These are phyloP conservation scores for Calameuta filiformis DNA, from an alignment of 2,888 invertebrate species.

Conservation along the genomic window DNA sequence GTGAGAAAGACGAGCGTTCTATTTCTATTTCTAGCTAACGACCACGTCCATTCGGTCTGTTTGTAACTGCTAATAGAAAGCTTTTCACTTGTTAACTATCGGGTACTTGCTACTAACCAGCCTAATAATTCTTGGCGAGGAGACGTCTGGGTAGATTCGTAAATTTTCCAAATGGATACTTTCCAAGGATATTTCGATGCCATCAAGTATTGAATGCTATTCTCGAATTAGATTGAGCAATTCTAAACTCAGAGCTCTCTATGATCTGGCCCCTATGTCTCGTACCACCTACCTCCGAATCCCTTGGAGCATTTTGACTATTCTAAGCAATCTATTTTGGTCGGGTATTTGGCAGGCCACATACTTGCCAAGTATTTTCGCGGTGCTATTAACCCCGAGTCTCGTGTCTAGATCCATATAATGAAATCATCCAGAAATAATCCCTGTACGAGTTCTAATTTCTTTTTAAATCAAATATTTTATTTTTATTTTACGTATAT, in stretches of 20 bases:
- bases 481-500: not conserved
- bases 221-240: not conserved
- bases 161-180: not conserved
- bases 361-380: conserved; percentile 51
- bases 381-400: conserved; percentile 52
- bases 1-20: conserved; percentile 54
- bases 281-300: not conserved
- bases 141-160: not conserved
- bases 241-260: not conserved
- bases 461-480: not conserved
- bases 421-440: not conserved
- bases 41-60: conserved; percentile 55
- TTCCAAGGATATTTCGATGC: not conserved
- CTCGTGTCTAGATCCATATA: not conserved
- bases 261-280: not conserved
- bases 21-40: conserved; percentile 55
- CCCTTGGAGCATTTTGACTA: conserved; percentile 1
- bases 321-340: conserved; percentile 43
- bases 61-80: conserved; percentile 57
- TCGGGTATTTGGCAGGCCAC: conserved; percentile 53
- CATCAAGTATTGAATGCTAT: not conserved
- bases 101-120: not conserved
- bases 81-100: conserved; percentile 21
- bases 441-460: not conserved
- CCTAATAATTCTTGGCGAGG: not conserved